A percentile compares a stretch with the other conserved stretches of the same genome.
phyloP scores from a whole-genome alignment of 2,113 vertebrate genomes.

The Lophotis ruficrista region DNA sequence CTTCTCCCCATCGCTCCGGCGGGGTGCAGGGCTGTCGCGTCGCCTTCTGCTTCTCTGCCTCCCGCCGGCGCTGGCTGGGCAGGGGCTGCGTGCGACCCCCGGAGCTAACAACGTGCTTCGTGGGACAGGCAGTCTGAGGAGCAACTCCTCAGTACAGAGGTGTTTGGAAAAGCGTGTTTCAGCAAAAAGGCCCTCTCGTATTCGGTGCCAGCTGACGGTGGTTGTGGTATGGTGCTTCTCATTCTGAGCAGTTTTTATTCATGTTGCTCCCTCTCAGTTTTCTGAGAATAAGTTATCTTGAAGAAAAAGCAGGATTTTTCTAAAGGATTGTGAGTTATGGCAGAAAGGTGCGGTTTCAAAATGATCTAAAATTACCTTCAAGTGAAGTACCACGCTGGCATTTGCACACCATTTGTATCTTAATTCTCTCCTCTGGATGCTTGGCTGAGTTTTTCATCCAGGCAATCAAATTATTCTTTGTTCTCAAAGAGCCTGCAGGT shows the following conservation, averaged over 20 bases:
- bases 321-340: rapidly evolving
- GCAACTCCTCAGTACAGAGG: background rate
- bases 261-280: background rate
- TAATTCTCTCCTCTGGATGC: background rate
- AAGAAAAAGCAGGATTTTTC: background rate
- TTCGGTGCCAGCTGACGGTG: background rate
- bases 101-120: background rate
- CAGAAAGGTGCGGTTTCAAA: background rate
- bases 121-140: too few relatives aligned
- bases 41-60: background rate
- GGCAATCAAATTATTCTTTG: background rate
- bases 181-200: background rate
- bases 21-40: background rate
- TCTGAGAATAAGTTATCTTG: background rate
- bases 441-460: background rate
- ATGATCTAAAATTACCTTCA: background rate
- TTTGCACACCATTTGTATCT: background rate
- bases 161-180: background rate
- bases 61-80: background rate
- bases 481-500: background rate
- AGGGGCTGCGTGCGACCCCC: too few relatives aligned
- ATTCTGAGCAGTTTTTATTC: background rate
- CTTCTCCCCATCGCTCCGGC: background rate
- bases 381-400: background rate
- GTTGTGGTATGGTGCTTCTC: background rate